These are phyloP conservation scores for Helogale parvula DNA, from an alignment of 2,113 vertebrate species.

Conservation along the genomic window DNA sequence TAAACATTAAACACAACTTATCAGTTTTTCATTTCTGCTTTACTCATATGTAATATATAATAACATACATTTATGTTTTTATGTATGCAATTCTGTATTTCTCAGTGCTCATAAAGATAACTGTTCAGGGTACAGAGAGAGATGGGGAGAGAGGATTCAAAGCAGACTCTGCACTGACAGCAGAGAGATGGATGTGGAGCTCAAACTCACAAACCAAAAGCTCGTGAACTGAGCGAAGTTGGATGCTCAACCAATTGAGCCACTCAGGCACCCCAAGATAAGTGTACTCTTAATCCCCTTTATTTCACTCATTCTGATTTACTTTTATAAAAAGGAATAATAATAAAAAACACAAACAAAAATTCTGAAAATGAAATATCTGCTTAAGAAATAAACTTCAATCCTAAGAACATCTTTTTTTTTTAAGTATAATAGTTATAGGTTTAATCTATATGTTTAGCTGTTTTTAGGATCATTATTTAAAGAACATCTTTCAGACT, in stretches of 20 bases:
- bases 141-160: too few species aligned
- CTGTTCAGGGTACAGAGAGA: too few species aligned
- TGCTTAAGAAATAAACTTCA: neutral
- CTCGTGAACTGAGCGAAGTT: too few species aligned
- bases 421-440: neutral
- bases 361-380: slow-evolving; percentile 6
- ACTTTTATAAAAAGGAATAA: neutral
- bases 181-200: too few species aligned
- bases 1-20: neutral
- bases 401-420: neutral
- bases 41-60: neutral
- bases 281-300: neutral
- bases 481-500: slow-evolving; percentile 17
- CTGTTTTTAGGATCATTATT: neutral
- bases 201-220: too few species aligned
- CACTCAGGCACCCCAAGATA: too few species aligned
- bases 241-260: too few species aligned
- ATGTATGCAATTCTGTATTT: neutral
- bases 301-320: neutral
- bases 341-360: neutral
- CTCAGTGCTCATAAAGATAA: neutral
- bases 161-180: too few species aligned
- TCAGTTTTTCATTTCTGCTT: neutral
- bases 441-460: neutral
- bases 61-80: neutral